Evolutionary conservation across 2,113 vertebrate genomes (phyloP), one percentile per base, ranked within the genome.

Genomic region (Phalacrocorax carbo): DNA sequence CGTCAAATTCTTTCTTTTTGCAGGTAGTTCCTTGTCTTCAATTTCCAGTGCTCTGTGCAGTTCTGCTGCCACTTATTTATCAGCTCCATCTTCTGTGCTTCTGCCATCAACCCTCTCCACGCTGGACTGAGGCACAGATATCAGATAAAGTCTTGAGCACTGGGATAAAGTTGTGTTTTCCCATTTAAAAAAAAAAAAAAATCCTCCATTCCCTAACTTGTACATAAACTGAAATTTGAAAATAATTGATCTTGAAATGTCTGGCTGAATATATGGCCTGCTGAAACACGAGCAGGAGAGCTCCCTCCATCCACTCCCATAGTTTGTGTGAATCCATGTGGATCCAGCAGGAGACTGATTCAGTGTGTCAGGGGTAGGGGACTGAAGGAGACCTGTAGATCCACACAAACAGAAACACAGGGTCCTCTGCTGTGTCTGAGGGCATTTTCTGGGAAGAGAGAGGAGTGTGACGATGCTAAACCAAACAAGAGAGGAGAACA

Each of bases 301-400:
- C 76, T 88, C 46, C 25, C 49, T 94, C 80, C 68, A 13, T 83
- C 91, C 64, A 49, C 49, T 91, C 58, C 82, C 86, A 86, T 80
- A 95, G 93, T 92, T 88, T 92, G 88, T 94, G 94, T 92, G 94
- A 96, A 91, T 73, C 95, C 91, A 54, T 94, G 88, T 94, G 94
- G 95, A 95, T 95, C 89, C 91, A 64, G 68, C 60, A 78, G 72
- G 60, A 95, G 82, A 75, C 73, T 91, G 95, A 95, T 89, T 94
- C 75, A 83, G 80, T 78, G 48, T 91, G 88, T 88, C 95, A 82
- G 85, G 75, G 64, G 64, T 32, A 82, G 60, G 65, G 84, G 51
- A 40, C 86, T 52, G 46, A 86, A 73, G 80, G 69, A 87, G 79
- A 91, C 70, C 84, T 71, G 69, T 48, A 78, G 77, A 71, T 36